Evolutionary conservation across 2,113 vertebrate species (phyloP), one percentile per base, ranked within the genome.

Genomic region (Vulpes vulpes): DNA sequence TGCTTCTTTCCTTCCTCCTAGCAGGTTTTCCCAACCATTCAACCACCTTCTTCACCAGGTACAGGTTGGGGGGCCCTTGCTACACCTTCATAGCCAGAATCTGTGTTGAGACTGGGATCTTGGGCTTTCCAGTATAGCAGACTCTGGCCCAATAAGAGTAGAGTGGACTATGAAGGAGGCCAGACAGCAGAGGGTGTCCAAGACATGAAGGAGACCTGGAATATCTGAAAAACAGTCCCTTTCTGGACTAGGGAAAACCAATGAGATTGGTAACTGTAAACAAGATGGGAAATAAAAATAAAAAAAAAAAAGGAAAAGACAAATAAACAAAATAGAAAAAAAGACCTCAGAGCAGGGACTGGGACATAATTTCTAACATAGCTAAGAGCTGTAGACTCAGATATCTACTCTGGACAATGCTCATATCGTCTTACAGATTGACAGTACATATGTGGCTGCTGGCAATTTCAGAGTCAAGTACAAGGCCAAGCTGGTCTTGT

Each of bases 401-500:
- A 98, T 99, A 95, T 99, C 99, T n/a, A 98, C 80, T 98, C 99
- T 0, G 78, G 99, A 99, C 0, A 99, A 99, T 4, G 98, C 99
- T 43, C 98, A 98, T 4, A 92, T 99, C 2, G 98, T 99, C 89
- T 99, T 99, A 89, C 99, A 99, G 98, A 99, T 99, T 14, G 99
- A 99, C 97, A 99, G 99, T 11, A 99, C 99, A 38, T 98, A 99
- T 3, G 98, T 99, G 59, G 99, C 99, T 35, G 98, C 98, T 7
- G 99, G 99, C 19, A 99, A 99, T 98, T 99, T 99, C 98, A 99
- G 99, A 98, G 98, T 99, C 49, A 99, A 99, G 99, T 98, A 95
- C 38, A 99, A 99, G 96, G 99, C 99, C 0, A 99, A 99, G 97
- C 95, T 99, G 98, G 97, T 98, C 67, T 99, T 99, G 91, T 99